Conservation (phyloP, 2,888 invertebrate genomes). For the Ectobius pallidus region DNA sequence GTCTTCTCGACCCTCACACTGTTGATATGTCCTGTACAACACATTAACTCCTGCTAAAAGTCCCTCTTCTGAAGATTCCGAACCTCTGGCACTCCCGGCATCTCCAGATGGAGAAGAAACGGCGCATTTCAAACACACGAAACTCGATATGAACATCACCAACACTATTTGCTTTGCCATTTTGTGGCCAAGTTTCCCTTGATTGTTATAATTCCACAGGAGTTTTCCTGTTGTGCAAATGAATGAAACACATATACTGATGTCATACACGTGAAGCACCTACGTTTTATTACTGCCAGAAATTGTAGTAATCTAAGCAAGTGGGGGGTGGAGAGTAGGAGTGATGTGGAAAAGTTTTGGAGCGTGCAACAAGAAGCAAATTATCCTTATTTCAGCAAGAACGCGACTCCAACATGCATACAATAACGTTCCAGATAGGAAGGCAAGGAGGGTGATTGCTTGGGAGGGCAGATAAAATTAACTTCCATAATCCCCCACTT, state of each 20-base stretch:
- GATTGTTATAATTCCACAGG: no score
- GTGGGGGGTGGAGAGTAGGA: slow-evolving; percentile 7
- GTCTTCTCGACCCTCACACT: slow-evolving; percentile 22
- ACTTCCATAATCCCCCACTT: background rate
- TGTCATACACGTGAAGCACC: background rate
- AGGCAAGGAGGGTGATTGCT: slow-evolving; percentile 19
- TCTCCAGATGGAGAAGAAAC: background rate
- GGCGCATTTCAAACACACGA: background rate
- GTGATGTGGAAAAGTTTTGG: slow-evolving; percentile 23
- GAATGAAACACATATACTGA: background rate
- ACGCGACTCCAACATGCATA: background rate
- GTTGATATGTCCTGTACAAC: slow-evolving; percentile 22
- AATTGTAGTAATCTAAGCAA: no score
- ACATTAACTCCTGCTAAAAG: slow-evolving; percentile 25
- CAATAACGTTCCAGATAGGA: slow-evolving; percentile 6
- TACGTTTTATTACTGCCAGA: slow-evolving; percentile 23
- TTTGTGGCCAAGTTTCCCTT: no score
- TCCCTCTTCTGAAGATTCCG: background rate
- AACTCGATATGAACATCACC: background rate
- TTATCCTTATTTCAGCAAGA: slow-evolving; percentile 8
- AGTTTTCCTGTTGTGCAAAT: background rate
- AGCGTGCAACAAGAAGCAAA: slow-evolving; percentile 30
- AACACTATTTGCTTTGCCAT: background rate
- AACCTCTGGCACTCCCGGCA: background rate
- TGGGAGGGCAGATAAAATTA: background rate